These are phyloP conservation scores for Troglohyphantes excavatus DNA, from an alignment of 2,888 invertebrate genomes.

Conservation along the genomic window DNA sequence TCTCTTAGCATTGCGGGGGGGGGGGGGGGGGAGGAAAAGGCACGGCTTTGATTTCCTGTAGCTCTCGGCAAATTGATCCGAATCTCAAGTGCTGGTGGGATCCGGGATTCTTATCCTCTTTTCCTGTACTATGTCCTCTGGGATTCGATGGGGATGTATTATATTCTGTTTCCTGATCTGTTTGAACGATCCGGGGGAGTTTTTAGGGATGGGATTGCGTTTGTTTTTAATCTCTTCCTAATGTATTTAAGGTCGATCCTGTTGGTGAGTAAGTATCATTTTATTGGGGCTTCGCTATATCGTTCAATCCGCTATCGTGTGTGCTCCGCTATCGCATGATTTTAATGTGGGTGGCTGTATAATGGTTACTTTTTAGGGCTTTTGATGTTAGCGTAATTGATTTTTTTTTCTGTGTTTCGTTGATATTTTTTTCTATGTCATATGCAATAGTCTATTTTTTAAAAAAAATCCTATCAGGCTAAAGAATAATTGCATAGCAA, in stretches of 20 bases:
- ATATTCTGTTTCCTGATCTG: constrained; percentile 31
- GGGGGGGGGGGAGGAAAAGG: not conserved
- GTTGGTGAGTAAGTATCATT: not conserved
- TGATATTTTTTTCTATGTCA: too few species aligned
- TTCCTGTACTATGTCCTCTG: constrained; percentile 4
- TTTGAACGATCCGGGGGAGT: not conserved
- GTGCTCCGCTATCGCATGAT: too few species aligned
- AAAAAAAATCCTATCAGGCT: too few species aligned
- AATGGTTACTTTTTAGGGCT: too few species aligned
- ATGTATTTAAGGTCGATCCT: constrained; percentile 28
- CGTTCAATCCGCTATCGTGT: too few species aligned
- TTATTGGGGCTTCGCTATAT: too few species aligned
- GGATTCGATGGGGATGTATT: constrained; percentile 48
- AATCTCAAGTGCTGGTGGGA: constrained; percentile 56
- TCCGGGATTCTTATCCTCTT: not conserved
- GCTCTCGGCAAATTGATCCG: constrained; percentile 73
- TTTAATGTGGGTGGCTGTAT: too few species aligned
- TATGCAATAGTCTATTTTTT: too few species aligned
- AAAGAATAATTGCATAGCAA: too few species aligned
- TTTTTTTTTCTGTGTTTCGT: too few species aligned
- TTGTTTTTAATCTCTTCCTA: constrained; percentile 50
- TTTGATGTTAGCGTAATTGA: too few species aligned
- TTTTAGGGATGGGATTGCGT: not conserved
- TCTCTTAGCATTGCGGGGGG: not conserved
- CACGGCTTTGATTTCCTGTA: constrained; percentile 70